Percentiles rank a stretch among this genome's conserved stretches.
Conservation (phyloP, 2,888 invertebrate species). For the Himalopsyche anomala region DNA sequence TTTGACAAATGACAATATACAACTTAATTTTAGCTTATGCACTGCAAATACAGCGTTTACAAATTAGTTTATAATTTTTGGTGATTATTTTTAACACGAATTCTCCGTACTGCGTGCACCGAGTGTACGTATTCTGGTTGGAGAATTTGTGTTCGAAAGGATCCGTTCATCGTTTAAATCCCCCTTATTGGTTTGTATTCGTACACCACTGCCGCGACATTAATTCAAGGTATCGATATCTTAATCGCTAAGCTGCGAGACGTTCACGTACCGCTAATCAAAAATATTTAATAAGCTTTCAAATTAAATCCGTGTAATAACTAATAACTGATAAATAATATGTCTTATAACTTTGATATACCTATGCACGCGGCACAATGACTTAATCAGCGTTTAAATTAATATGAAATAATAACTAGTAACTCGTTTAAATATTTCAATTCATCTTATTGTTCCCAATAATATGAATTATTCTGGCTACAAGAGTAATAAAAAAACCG, state of each 20-base stretch:
- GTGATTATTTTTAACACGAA: too few species aligned
- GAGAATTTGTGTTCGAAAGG: too few species aligned
- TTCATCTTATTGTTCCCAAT: too few species aligned
- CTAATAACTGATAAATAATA: constrained; percentile 21
- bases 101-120: too few species aligned
- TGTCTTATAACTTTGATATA: not conserved
- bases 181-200: not conserved
- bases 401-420: not conserved
- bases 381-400: constrained; percentile 7
- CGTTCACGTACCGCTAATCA: constrained; percentile 31
- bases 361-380: not conserved
- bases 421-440: constrained; percentile 16
- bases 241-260: constrained; percentile 24
- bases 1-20: too few species aligned
- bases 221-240: constrained; percentile 18
- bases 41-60: too few species aligned
- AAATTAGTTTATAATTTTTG: too few species aligned
- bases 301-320: constrained; percentile 16
- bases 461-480: too few species aligned
- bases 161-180: not conserved
- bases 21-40: too few species aligned
- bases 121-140: too few species aligned
- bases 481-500: too few species aligned
- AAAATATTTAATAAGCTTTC: constrained; percentile 34
- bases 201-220: not conserved